These are phyloP conservation scores for Strigops habroptila DNA, from an alignment of 2,113 vertebrate genomes.

Conservation along the genomic window DNA sequence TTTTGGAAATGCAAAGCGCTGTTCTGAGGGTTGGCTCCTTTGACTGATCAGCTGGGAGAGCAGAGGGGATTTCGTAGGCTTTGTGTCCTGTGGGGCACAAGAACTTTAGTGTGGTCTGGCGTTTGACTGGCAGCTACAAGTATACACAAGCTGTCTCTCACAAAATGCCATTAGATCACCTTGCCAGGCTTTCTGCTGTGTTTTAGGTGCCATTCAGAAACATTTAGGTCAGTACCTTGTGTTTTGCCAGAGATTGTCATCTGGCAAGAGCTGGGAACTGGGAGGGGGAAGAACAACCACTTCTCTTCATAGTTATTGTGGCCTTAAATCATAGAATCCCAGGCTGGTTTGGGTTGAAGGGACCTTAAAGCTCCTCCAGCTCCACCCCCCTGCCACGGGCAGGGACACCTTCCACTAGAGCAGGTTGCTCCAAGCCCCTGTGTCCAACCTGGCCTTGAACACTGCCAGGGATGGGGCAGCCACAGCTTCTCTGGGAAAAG, in stretches of 20 bases:
- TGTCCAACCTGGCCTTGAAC: no score
- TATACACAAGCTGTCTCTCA: neutral
- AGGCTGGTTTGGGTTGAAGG: neutral
- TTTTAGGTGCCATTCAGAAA: neutral
- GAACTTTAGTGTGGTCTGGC: neutral
- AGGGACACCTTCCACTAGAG: no score
- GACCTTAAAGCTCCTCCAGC: neutral
- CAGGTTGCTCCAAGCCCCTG: no score
- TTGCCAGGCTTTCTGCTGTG: neutral
- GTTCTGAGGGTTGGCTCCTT: neutral
- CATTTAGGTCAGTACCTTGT: neutral
- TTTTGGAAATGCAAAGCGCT: neutral
- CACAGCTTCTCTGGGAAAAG: no score
- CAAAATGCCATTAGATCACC: neutral
- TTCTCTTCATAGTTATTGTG: neutral
- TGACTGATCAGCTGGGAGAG: neutral
- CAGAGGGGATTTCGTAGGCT: neutral
- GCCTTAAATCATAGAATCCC: neutral
- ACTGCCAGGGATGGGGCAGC: no score
- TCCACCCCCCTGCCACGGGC: neutral
- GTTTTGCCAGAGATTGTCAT: neutral
- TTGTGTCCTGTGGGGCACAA: accelerated
- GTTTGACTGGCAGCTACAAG: accelerated
- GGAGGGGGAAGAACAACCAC: neutral
- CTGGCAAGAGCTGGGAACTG: neutral